Conservation (phyloP, 37 sponge, comb jelly and placozoan genomes). For the Beroe ovata region DNA sequence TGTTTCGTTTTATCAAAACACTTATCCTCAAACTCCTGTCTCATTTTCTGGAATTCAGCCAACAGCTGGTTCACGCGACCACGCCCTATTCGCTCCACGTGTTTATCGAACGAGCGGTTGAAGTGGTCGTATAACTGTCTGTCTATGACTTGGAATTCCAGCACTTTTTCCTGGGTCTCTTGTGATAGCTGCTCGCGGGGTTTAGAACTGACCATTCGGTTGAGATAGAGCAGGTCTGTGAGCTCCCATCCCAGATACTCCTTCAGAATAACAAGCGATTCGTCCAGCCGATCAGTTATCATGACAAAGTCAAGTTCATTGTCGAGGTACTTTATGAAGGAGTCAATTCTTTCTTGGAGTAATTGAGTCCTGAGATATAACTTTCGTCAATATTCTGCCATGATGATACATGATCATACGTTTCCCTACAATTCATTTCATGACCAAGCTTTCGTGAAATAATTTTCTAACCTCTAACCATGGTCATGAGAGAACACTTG, state of each 20-base stretch:
- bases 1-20: conserved; percentile 1
- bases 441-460: too few species aligned
- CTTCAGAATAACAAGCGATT: conserved; percentile 11
- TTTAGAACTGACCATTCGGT: conserved; percentile 25
- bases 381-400: too few species aligned
- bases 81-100: background rate
- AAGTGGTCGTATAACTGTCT: conserved; percentile 10
- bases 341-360: background rate
- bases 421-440: too few species aligned
- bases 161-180: background rate
- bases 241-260: conserved; percentile 26
- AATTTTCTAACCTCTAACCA: too few species aligned
- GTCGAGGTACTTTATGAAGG: conserved; percentile 11
- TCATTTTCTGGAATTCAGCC: background rate
- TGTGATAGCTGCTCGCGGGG: background rate
- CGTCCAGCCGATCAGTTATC: conserved; percentile 36
- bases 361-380: too few species aligned
- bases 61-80: background rate
- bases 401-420: too few species aligned
- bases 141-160: background rate
- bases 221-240: conserved; percentile 4
- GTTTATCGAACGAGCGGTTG: background rate
- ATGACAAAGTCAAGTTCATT: conserved; percentile 14
- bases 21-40: background rate
- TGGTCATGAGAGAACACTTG: too few species aligned